Evolutionary conservation across 2,113 vertebrate genomes (phyloP), one percentile per base, ranked within the genome.

Genomic region (Raja brachyura): DNA sequence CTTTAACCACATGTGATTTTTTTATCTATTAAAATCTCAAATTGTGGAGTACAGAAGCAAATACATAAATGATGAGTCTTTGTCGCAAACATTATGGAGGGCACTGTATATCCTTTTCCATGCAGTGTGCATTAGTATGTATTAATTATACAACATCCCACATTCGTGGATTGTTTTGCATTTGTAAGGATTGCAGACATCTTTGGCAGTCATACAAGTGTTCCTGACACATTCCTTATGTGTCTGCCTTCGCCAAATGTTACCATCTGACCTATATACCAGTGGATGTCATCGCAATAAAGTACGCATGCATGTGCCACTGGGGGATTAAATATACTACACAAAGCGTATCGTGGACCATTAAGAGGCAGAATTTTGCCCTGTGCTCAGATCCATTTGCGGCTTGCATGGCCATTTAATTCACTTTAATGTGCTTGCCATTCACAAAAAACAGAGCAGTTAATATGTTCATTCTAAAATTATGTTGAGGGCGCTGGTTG

Each of bases 211-310:
- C 59, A 31, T 31, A 88, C 83, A 88, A 63, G 59, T 88, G 83
- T 63, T 88, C 16, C 83, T 88, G 59, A n/a, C 83, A 88, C 59
- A 66, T 88, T 88, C 13, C 83, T 18, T 88, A 61, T 31, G 28
- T 88, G 83, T 88, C 83, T 88, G 83, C n/a, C 83, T 88, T 88
- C 83, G 31, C 83, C 83, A 88, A 88, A 88, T 88, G 83, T 63
- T 88, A n/a, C 61, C 28, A 88, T 88, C 61, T 66, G 83, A 88
- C 59, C 83, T 88, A 63, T 33, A 66, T 88, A n/a, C 83, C 56
- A 16, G 83, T 5, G 59, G 31, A 63, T 66, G 83, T 5, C 25
- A 88, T 31, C 83, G 63, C 1, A 63, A 13, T 66, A 63, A 61
- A 16, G 63, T 66, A 61, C 28, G 63, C 28, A 88, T 31, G 59